Percentiles rank a stretch among this genome's conserved stretches.
Evolutionary conservation across 1,140 invertebrate genomes (phyloP).

Genomic region (Caenorhabditis inopinata): DNA sequence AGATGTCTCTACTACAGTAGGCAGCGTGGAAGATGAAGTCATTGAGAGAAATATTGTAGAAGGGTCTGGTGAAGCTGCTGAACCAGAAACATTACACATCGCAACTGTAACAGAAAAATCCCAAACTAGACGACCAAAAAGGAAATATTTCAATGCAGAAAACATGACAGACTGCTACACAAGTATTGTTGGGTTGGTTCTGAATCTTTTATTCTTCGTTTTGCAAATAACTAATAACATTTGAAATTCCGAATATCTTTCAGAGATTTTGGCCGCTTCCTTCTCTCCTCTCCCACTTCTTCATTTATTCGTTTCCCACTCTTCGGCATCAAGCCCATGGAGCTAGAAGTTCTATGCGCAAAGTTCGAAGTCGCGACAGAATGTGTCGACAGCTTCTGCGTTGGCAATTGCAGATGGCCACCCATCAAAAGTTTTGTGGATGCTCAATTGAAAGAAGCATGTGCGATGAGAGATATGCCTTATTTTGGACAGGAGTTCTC

Average conservation of each 20-base stretch:
- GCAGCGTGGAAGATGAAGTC: background rate
- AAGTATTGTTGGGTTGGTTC: conserved; percentile 3
- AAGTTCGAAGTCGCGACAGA: conserved; percentile 8
- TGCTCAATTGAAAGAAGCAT: conserved; percentile 1
- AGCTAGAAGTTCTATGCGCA: background rate
- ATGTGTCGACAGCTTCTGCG: background rate
- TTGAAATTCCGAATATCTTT: too few relatives aligned
- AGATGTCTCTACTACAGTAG: background rate
- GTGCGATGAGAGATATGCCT: background rate
- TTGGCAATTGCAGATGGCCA: background rate
- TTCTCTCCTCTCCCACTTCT: background rate
- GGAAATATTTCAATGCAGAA: background rate
- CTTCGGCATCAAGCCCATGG: background rate
- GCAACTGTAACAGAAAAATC: background rate
- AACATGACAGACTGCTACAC: conserved; percentile 28
- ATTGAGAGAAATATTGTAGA: background rate
- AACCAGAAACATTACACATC: background rate
- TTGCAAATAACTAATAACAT: too few relatives aligned
- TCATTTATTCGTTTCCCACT: background rate
- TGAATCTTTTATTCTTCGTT: too few relatives aligned
- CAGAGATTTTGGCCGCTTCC: conserved; percentile 9
- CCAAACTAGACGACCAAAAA: background rate
- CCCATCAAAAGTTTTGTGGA: conserved; percentile 23
- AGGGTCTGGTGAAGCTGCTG: background rate
- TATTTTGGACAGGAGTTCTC: background rate